A percentile compares a stretch with the other conserved stretches of the same genome.
Conservation (phyloP, 2,888 invertebrate species). For the Lasioglossum morio region DNA sequence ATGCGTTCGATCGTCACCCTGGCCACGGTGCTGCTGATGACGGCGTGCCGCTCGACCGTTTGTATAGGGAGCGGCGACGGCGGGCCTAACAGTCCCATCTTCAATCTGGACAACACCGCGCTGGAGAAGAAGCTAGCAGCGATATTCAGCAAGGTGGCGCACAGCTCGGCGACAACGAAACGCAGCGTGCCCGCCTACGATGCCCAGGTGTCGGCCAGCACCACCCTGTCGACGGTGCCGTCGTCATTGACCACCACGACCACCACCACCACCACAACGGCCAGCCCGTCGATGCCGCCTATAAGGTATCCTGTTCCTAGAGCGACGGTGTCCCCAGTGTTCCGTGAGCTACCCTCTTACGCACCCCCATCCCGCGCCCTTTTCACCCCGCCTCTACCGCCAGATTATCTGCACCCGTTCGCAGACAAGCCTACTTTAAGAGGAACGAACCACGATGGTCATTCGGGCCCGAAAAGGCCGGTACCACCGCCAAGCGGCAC, state of each 20-base stretch:
- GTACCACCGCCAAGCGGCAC: conserved; percentile 94
- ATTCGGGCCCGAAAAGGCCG: conserved; percentile 87
- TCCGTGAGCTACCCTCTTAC: conserved; percentile 92
- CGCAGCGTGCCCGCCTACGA: conserved; percentile 88
- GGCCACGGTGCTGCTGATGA: conserved; percentile 47
- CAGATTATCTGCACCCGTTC: conserved; percentile 93
- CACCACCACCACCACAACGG: conserved; percentile 87
- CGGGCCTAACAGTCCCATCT: conserved; percentile 80
- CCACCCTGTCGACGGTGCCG: conserved; percentile 88
- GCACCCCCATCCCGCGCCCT: conserved; percentile 92
- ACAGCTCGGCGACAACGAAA: conserved; percentile 89
- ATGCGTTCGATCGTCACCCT: conserved; percentile 44
- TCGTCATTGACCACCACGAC: conserved; percentile 87
- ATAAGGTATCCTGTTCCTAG: conserved; percentile 74
- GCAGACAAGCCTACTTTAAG: conserved; percentile 95
- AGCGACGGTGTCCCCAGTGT: conserved; percentile 78
- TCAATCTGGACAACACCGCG: conserved; percentile 86
- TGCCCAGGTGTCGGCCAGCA: conserved; percentile 85
- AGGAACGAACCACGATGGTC: conserved; percentile 88
- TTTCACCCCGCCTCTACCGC: conserved; percentile 93
- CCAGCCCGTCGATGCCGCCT: conserved; percentile 73
- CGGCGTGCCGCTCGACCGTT: conserved; percentile 28
- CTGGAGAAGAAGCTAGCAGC: conserved; percentile 89
- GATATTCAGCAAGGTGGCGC: conserved; percentile 89
- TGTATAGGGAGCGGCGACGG: conserved; percentile 74